Base-by-base conservation (phyloP, 2,797 vertebrate species). In the Poecilia picta region DNA sequence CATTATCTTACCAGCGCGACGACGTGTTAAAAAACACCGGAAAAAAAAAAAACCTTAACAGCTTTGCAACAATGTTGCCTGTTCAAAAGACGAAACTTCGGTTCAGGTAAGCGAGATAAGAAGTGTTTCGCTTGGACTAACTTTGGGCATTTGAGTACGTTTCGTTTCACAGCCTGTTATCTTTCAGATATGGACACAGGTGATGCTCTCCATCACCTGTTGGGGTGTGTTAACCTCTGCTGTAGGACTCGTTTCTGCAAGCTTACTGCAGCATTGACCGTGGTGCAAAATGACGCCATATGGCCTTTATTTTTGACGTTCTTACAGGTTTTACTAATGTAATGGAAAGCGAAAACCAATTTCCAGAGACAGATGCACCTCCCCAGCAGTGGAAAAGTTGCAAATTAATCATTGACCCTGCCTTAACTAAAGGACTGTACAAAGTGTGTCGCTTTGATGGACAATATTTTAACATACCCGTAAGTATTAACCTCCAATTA, bases 361-460 rank as follows among this genome's bases (percentile, higher is more conserved):
- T 92, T 91, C 68, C 80, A 80, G 89, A 91, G 84, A 97, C 94
- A 94, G 96, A 97, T 93, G 97, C 96, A 81, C 95, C 92, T 83
- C 95, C 96, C 91, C 96, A 96, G 87, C 95, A 95, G 89, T 98
- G 98, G 98, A 98, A 92, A 95, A 97, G 97, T 95, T 99, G 96
- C 95, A 99, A 98, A 95, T 95, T 99, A 95, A 96, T 99, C 83
- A 97, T 97, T 91, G 98, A 99, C 95, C 98, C 98, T 3, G 95
- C 94, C 68, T 87, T 98, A 87, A 98, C 96, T 75, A 97, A 96
- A 92, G 97, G 97, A 86, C 94, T 97, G 64, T 96, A 98, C 87
- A 98, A 98, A 94, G 97, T 99, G 76, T 98, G 96, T 90, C 97
- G 98, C 87, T 99, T 97, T 91, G 98, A 99, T 95, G 98, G 98